phyloP scores from a whole-genome alignment of 2,797 vertebrate genomes.

The Ctenosaura bakeri region DNA sequence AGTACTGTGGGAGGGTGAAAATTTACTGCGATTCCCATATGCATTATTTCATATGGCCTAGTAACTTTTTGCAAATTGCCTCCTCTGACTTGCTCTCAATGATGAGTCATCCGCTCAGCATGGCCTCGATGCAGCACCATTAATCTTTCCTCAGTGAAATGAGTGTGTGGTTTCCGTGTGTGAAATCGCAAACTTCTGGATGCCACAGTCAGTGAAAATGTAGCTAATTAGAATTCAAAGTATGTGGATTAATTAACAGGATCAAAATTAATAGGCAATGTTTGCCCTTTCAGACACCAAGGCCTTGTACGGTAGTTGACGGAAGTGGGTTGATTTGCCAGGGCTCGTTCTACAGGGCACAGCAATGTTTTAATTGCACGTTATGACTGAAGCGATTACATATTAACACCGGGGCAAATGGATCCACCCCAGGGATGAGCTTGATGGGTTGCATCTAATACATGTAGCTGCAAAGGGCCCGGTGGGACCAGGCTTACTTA shows the following conservation, averaged over 20 bases:
- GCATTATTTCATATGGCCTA: background rate
- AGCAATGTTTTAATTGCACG: constrained; percentile 60
- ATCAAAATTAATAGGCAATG: constrained; percentile 64
- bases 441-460: constrained; percentile 50
- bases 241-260: constrained; percentile 59
- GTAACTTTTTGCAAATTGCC: constrained; percentile 2
- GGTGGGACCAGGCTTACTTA: constrained; percentile 25
- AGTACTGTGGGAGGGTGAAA: background rate
- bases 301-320: constrained; percentile 53
- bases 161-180: background rate
- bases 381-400: constrained; percentile 46
- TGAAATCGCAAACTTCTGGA: background rate
- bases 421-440: constrained; percentile 40
- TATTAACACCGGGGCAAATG: constrained; percentile 33
- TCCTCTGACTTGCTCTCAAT: background rate
- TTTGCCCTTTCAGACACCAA: constrained; percentile 48
- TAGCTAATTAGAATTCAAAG: constrained; percentile 62
- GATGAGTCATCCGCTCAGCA: background rate
- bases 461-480: constrained; percentile 35
- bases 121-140: background rate
- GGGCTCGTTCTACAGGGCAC: constrained; percentile 50
- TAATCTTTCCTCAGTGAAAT: background rate
- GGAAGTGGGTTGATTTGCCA: constrained; percentile 48
- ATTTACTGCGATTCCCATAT: too few species aligned
- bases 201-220: background rate